These are phyloP conservation scores for Dendroctonus ponderosae DNA, from an alignment of 1,140 invertebrate genomes.

Conservation along the genomic window DNA sequence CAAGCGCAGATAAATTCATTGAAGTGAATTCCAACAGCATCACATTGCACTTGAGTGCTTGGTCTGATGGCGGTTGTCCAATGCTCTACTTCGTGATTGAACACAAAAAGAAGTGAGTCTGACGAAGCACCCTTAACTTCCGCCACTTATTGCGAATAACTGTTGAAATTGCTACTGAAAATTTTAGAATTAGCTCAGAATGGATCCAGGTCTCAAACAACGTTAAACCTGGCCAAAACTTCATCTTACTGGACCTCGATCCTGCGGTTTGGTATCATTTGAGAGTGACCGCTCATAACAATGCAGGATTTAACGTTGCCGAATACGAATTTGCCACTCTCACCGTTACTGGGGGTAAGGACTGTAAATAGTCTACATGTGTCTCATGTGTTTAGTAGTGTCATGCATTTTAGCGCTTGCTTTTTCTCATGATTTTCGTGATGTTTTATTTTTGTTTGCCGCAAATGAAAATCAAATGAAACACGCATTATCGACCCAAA, in stretches of 20 bases:
- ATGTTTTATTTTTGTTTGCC: constrained; percentile 9
- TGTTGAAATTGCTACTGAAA: background rate
- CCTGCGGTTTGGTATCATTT: constrained; percentile 91
- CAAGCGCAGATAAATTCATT: constrained; percentile 84
- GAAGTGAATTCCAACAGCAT: constrained; percentile 90
- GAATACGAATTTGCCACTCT: constrained; percentile 94
- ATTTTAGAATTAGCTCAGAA: constrained; percentile 69
- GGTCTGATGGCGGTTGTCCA: constrained; percentile 93
- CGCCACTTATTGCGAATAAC: background rate
- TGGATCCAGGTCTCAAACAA: constrained; percentile 93
- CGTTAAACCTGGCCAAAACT: constrained; percentile 86
- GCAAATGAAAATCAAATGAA: too few relatives aligned
- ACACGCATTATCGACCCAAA: too few relatives aligned
- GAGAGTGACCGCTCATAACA: constrained; percentile 91
- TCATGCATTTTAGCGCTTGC: constrained; percentile 27
- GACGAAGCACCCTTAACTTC: constrained; percentile 6
- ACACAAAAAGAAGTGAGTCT: constrained; percentile 90
- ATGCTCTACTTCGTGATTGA: constrained; percentile 95
- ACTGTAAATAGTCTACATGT: constrained; percentile 44
- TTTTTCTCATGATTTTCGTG: constrained; percentile 18
- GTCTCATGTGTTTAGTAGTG: constrained; percentile 16
- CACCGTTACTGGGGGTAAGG: constrained; percentile 86
- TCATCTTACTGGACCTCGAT: constrained; percentile 86
- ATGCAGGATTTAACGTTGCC: constrained; percentile 90
- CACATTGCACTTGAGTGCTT: constrained; percentile 85